phyloP scores from a whole-genome alignment of 2,888 invertebrate species.

The Seira musarum region DNA sequence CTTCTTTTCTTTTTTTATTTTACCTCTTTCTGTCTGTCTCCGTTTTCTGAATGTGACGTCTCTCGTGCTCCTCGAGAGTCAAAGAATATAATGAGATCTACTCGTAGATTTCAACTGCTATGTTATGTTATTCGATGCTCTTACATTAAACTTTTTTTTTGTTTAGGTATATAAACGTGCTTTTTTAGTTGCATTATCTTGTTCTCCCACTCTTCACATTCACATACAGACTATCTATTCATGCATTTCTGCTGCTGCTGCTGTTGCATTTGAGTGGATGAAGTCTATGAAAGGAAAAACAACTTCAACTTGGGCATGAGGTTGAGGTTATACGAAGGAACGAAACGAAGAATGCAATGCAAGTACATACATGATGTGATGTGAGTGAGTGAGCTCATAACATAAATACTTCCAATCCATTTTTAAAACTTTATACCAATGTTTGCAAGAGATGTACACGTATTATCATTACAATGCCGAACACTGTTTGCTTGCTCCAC shows the following conservation, averaged over 20 bases:
- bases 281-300: background rate
- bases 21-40: constrained; percentile 53
- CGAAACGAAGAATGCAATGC: no score
- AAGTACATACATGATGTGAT: background rate
- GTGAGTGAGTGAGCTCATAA: constrained; percentile 1
- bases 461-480: background rate
- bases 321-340: background rate
- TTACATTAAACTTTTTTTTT: constrained; percentile 22
- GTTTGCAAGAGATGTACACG: constrained; percentile 4
- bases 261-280: no score
- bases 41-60: constrained; percentile 16
- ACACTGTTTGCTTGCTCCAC: background rate
- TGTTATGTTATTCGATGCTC: background rate
- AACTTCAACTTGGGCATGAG: background rate
- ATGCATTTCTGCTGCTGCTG: no score
- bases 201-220: background rate
- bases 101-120: background rate
- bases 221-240: background rate
- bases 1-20: constrained; percentile 45
- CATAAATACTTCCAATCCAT: background rate
- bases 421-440: no score
- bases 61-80: background rate
- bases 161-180: constrained; percentile 5
- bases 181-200: background rate
- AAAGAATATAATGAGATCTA: constrained; percentile 4